Percentiles rank a stretch among this genome's conserved stretches.
Evolutionary conservation across 1,140 invertebrate genomes (phyloP).

Genomic region (Euura lappo): DNA sequence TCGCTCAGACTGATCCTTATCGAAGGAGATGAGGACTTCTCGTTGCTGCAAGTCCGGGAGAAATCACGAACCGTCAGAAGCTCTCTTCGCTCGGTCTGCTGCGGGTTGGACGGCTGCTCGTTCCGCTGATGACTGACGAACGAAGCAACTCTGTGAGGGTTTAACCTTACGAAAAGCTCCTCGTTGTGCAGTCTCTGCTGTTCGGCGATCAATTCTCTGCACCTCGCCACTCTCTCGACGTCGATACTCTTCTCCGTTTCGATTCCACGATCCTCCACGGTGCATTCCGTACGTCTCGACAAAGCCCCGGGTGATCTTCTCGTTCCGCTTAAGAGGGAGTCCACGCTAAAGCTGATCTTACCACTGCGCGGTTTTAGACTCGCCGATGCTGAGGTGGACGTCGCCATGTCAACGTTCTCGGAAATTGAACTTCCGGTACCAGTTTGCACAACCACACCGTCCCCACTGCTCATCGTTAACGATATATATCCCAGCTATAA

Average conservation of each 20-base stretch:
- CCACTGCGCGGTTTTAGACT: slow-evolving; percentile 55
- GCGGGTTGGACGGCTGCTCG: slow-evolving; percentile 22
- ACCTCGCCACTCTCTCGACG: slow-evolving; percentile 35
- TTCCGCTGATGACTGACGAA: slow-evolving; percentile 35
- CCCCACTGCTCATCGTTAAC: slow-evolving; percentile 40
- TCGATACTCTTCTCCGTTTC: slow-evolving; percentile 42
- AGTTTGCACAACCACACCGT: slow-evolving; percentile 47
- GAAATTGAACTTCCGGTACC: slow-evolving; percentile 33
- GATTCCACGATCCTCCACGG: slow-evolving; percentile 16
- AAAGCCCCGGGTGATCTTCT: slow-evolving; percentile 42
- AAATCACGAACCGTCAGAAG: slow-evolving; percentile 52
- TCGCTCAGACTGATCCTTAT: slow-evolving; percentile 40
- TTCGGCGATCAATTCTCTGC: slow-evolving; percentile 49
- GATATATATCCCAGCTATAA: too few relatives aligned
- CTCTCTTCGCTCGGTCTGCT: slow-evolving; percentile 38
- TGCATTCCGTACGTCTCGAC: slow-evolving; percentile 31
- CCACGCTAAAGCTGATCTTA: slow-evolving; percentile 60
- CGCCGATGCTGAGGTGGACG: slow-evolving; percentile 51
- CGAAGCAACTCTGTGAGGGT: slow-evolving; percentile 40
- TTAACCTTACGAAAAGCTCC: slow-evolving; percentile 49
- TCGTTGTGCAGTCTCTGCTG: slow-evolving; percentile 53
- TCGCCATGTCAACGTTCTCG: slow-evolving; percentile 54
- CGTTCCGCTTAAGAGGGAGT: slow-evolving; percentile 54
- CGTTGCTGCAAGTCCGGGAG: slow-evolving; percentile 42
- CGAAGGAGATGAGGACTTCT: slow-evolving; percentile 48